A percentile compares a stretch with the other conserved stretches of the same genome.
Evolutionary conservation across 2,888 invertebrate species (phyloP).

Genomic region (Melanostoma mellinum): DNA sequence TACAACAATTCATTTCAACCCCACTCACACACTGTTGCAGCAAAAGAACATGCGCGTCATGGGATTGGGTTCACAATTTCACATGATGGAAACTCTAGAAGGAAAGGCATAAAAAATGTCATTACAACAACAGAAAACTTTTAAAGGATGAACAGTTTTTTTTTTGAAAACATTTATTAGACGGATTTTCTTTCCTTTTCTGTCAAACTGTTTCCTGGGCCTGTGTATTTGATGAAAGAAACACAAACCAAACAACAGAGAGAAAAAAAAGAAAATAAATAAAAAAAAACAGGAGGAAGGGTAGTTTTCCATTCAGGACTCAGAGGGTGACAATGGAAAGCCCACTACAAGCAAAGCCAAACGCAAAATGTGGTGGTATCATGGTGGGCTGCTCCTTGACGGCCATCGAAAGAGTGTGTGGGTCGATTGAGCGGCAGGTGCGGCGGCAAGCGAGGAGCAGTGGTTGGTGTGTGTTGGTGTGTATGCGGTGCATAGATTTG

Average conservation of each 20-base stretch:
- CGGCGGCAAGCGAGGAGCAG: slow-evolving; percentile 5
- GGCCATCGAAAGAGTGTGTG: slow-evolving; percentile 40
- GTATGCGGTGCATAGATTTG: slow-evolving; percentile 59
- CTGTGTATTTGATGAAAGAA: slow-evolving; percentile 37
- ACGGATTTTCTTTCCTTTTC: slow-evolving; percentile 63
- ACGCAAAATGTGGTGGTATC: slow-evolving; percentile 31
- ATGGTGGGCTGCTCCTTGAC: slow-evolving; percentile 71
- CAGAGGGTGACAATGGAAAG: slow-evolving; percentile 63
- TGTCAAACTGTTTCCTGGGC: slow-evolving; percentile 34
- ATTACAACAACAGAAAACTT: slow-evolving; percentile 62
- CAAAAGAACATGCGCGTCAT: slow-evolving; percentile 64
- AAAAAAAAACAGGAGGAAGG: slow-evolving; percentile 39
- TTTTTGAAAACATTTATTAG: slow-evolving; percentile 63
- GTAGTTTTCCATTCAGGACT: slow-evolving; percentile 35
- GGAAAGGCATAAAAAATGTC: slow-evolving; percentile 37
- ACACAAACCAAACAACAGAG: slow-evolving; percentile 15
- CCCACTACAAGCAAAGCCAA: slow-evolving; percentile 53
- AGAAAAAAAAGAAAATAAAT: slow-evolving; percentile 10
- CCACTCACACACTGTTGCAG: slow-evolving; percentile 56
- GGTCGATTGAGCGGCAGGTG: slow-evolving; percentile 33
- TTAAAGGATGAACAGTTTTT: slow-evolving; percentile 57
- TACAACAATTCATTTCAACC: slow-evolving; percentile 50
- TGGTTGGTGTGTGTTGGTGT: slow-evolving; percentile 22
- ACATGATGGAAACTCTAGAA: slow-evolving; percentile 30
- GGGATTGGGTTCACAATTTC: slow-evolving; percentile 13